These are phyloP conservation scores for Phalacrocorax carbo DNA, from an alignment of 2,113 vertebrate species.

Conservation along the genomic window DNA sequence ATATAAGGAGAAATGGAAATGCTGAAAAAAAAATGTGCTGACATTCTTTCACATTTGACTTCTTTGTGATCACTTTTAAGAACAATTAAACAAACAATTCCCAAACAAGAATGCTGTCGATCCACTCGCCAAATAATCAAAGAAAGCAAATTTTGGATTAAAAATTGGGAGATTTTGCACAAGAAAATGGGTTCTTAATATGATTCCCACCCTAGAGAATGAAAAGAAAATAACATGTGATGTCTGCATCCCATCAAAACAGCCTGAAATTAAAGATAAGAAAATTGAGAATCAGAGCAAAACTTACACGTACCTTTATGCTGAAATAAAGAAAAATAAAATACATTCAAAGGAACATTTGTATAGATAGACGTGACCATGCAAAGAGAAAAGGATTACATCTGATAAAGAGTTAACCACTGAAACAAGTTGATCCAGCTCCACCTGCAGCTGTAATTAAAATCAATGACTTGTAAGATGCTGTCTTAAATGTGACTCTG, in stretches of 20 bases:
- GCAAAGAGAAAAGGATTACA: not conserved
- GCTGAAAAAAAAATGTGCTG: not conserved
- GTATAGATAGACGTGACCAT: not conserved
- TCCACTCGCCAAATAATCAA: not conserved
- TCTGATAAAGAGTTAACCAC: not conserved
- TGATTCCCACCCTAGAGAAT: not conserved
- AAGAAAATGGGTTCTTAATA: not conserved
- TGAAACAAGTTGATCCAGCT: not conserved
- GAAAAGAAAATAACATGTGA: not conserved
- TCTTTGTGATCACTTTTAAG: not conserved
- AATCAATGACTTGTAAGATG: not conserved
- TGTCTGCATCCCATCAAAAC: not conserved
- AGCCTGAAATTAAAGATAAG: not conserved
- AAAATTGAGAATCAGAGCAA: not conserved
- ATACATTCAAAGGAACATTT: not conserved
- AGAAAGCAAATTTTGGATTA: not conserved
- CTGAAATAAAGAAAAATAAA: not conserved
- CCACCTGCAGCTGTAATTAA: not conserved
- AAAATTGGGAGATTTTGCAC: not conserved
- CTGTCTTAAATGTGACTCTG: not conserved
- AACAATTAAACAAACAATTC: not conserved
- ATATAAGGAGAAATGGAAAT: not conserved
- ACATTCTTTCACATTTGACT: not conserved
- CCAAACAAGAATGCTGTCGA: not conserved
- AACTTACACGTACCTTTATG: not conserved